Conservation (phyloP, 53 echinoderm and acorn worm genomes). For the Arbacia lixula region DNA sequence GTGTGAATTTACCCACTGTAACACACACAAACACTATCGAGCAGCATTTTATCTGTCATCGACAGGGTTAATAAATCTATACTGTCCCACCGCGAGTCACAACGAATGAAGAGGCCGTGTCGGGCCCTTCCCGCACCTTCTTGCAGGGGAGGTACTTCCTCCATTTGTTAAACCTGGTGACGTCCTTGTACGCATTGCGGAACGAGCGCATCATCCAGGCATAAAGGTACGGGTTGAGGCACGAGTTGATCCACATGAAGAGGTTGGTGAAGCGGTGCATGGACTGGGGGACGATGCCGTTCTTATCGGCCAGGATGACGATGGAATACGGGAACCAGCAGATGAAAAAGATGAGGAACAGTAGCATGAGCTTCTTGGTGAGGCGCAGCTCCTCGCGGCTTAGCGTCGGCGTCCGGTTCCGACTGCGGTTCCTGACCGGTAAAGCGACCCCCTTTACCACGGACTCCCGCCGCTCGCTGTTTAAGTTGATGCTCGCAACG, state of each 20-base stretch:
- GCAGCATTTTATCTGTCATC: too few relatives aligned
- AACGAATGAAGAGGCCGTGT: constrained; percentile 8
- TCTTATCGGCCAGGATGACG: constrained; percentile 69
- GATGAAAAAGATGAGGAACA: constrained; percentile 80
- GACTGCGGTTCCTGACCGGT: neutral
- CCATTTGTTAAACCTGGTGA: constrained; percentile 45
- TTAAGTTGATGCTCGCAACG: constrained; percentile 37
- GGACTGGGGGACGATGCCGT: constrained; percentile 51
- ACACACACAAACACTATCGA: too few relatives aligned
- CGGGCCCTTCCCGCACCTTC: constrained; percentile 20
- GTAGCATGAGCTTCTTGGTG: constrained; percentile 79
- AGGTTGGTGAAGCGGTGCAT: constrained; percentile 74
- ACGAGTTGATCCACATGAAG: constrained; percentile 75
- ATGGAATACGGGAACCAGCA: constrained; percentile 89
- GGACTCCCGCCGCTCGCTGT: constrained; percentile 14
- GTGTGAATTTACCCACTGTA: too few relatives aligned
- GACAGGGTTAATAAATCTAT: too few relatives aligned
- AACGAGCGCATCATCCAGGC: constrained; percentile 83
- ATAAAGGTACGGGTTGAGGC: constrained; percentile 84
- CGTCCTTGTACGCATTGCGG: constrained; percentile 74
- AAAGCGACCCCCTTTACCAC: neutral
- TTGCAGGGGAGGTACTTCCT: constrained; percentile 37
- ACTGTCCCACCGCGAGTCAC: constrained; percentile 19
- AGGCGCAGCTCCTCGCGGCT: constrained; percentile 82
- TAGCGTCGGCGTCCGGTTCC: constrained; percentile 43